Base-by-base conservation (phyloP, 1,140 invertebrate genomes). In the Orius insidiosus region DNA sequence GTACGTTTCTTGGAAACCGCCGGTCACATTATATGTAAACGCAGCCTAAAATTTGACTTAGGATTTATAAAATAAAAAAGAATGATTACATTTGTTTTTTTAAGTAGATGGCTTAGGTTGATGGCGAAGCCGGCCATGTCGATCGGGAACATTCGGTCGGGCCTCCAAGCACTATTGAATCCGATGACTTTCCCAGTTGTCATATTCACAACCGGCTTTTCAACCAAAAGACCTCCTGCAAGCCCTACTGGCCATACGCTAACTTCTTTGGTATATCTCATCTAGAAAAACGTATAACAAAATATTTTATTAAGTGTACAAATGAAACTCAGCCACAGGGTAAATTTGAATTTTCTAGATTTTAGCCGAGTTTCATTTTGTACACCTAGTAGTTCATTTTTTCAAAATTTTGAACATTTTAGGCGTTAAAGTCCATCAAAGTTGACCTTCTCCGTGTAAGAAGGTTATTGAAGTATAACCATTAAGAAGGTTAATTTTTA, bases 61-160 rank as follows among this genome's bases (percentile, higher is more conserved):
- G 15, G 2, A 46, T 5, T 10, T 11, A 45, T 7, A 36, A 34
- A 31, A 14, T 44, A 18, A 5, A 6, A 6, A 7, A 8, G 9
- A 38, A 43, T 24, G 2, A 42, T 34, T 33, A 19, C n/a, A 5
- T 85, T 67, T 4, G 80, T 76, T 59, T 81, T 72, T 2, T 77
- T 66, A 2, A 86, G 62, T 14, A 98, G 68, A 8, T 93, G 63
- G 13, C 77, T 69, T 2, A 94, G 60, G 63, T 90, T 93, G 9
- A 98, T 80, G 10, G 88, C 92, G 67, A 99, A 99, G 1, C 89
- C 93, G 2, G 94, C 94, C 95, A 98, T 98, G 58, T 99, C 96
- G 18, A 94, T 78, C 3, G 94, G 89, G 69, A 97, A 98, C 0
- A 80, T 78, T 53, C 94, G 66, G 48, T 89, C 76, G 0, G 87